phyloP scores from a whole-genome alignment of 1,140 invertebrate genomes.

The Glossosoma conforme region DNA sequence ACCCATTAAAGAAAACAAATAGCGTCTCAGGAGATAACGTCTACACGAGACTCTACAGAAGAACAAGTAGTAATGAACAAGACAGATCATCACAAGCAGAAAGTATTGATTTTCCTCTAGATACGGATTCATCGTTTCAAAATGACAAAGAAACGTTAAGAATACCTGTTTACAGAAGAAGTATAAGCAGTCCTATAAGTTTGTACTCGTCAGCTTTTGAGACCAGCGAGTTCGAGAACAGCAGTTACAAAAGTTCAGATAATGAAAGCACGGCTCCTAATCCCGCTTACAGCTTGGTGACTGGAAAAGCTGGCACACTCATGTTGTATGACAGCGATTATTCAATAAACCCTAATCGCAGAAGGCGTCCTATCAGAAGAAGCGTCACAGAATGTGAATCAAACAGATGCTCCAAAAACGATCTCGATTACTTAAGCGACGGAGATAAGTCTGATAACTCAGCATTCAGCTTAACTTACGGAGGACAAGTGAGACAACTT shows the following conservation, averaged over 20 bases:
- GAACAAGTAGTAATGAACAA: constrained; percentile 12
- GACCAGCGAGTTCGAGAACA: constrained; percentile 39
- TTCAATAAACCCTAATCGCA: constrained; percentile 10
- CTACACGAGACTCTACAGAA: constrained; percentile 42
- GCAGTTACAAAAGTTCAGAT: constrained; percentile 51
- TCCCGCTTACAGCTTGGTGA: constrained; percentile 18
- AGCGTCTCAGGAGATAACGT: constrained; percentile 43
- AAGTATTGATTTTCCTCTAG: constrained; percentile 5
- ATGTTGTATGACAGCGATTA: constrained; percentile 16
- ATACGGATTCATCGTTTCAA: neutral
- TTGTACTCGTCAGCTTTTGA: constrained; percentile 19
- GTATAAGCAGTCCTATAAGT: constrained; percentile 19
- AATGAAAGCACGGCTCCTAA: constrained; percentile 41
- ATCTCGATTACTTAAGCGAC: too few species aligned
- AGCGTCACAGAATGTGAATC: constrained; percentile 9
- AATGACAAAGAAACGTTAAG: constrained; percentile 9
- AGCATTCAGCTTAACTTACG: neutral
- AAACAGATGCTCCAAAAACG: too few species aligned
- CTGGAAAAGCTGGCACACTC: constrained; percentile 28
- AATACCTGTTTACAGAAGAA: constrained; percentile 15
- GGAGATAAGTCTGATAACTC: too few species aligned
- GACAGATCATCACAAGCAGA: neutral
- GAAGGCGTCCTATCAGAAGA: constrained; percentile 18
- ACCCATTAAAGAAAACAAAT: constrained; percentile 42
- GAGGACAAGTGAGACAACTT: constrained; percentile 3